Evolutionary conservation across 2,888 invertebrate genomes (phyloP).

Genomic region (Lutraria lutraria): DNA sequence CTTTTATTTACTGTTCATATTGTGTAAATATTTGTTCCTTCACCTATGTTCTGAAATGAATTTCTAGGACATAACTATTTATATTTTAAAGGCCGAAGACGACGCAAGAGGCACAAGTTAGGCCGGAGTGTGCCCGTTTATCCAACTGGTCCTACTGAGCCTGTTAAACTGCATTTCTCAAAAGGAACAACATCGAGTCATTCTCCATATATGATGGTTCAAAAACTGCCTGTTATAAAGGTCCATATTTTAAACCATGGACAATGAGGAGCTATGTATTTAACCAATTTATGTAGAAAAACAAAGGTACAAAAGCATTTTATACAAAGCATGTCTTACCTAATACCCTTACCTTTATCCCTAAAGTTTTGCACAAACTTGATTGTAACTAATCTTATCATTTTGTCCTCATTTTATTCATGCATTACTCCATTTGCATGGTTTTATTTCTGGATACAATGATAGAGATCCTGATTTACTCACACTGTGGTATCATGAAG

Average conservation of each 20-base stretch:
- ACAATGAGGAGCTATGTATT: conserved; percentile 61
- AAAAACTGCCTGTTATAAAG: conserved; percentile 81
- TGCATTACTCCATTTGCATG: no score
- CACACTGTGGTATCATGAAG: not conserved
- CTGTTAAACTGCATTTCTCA: conserved; percentile 77
- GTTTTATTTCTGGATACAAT: no score
- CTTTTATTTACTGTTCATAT: not conserved
- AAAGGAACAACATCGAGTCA: conserved; percentile 70
- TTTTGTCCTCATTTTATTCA: not conserved
- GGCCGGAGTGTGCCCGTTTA: conserved; percentile 62
- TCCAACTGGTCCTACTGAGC: conserved; percentile 59
- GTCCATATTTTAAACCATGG: conserved; percentile 79
- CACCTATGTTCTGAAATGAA: not conserved
- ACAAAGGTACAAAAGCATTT: conserved; percentile 58
- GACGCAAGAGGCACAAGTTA: conserved; percentile 69
- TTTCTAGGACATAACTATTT: conserved; percentile 41
- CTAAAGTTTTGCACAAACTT: not conserved
- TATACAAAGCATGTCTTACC: conserved; percentile 69
- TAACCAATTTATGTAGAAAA: conserved; percentile 54
- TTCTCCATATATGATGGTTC: conserved; percentile 75
- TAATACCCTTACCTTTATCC: conserved; percentile 15
- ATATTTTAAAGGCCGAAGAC: conserved; percentile 74
- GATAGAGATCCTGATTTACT: no score
- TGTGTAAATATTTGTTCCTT: not conserved
- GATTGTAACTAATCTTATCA: not conserved